phyloP scores from a whole-genome alignment of 2,113 vertebrate genomes.

The Orientallactaga bullata region DNA sequence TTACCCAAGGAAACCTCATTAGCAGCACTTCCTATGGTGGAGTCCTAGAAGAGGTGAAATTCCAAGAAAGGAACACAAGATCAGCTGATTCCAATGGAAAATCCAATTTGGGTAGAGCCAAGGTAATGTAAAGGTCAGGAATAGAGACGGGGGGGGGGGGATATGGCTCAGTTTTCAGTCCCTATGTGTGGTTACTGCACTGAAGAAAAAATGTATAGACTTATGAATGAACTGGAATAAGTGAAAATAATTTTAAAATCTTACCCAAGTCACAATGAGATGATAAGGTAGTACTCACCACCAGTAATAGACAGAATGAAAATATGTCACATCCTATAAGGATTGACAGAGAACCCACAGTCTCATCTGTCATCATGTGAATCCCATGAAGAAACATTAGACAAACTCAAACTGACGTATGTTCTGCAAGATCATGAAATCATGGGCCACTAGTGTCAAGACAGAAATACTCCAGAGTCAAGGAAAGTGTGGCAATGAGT shows the following conservation, averaged over 20 bases:
- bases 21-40: not conserved
- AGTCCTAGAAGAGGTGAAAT: not conserved
- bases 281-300: not conserved
- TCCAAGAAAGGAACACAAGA: not conserved
- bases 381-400: not conserved
- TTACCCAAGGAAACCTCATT: not conserved
- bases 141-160: not conserved
- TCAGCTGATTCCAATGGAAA: not conserved
- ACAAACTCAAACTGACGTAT: not conserved
- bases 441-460: no score
- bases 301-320: not conserved
- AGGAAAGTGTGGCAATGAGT: not conserved
- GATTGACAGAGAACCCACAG: not conserved
- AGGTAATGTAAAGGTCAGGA: not conserved
- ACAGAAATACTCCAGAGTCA: not conserved
- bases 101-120: no score
- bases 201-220: not conserved
- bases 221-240: not conserved
- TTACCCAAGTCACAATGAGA: not conserved
- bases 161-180: not conserved
- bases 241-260: not conserved
- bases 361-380: not conserved
- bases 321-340: not conserved
- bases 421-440: not conserved
- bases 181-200: not conserved